Percentiles rank a stretch among this genome's conserved stretches.
Evolutionary conservation across 1,140 invertebrate genomes (phyloP).

Genomic region (Limonius californicus): DNA sequence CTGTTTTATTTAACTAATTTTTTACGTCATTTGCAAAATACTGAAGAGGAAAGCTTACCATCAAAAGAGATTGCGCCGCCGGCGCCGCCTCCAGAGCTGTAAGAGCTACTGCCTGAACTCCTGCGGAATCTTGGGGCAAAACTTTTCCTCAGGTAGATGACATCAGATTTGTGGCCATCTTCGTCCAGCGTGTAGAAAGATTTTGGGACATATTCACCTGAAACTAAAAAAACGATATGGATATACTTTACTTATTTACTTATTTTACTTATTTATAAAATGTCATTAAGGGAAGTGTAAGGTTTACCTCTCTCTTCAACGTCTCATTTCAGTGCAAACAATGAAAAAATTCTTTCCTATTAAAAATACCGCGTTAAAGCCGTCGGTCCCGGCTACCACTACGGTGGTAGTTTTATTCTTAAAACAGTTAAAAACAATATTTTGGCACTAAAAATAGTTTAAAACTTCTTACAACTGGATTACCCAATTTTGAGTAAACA

Average conservation of each 20-base stretch:
- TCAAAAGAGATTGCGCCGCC: not conserved
- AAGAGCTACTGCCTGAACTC: not conserved
- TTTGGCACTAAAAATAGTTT: too few relatives aligned
- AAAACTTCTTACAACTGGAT: too few relatives aligned
- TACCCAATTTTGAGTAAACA: too few relatives aligned
- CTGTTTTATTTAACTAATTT: too few relatives aligned
- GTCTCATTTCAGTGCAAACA: not conserved
- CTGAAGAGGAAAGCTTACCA: not conserved
- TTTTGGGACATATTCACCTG: conserved; percentile 40
- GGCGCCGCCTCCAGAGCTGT: not conserved
- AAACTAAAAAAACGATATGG: conserved; percentile 23
- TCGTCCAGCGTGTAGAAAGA: conserved; percentile 39
- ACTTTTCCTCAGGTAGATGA: conserved; percentile 32
- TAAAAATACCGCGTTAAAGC: too few relatives aligned
- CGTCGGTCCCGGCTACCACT: too few relatives aligned
- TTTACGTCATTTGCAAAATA: too few relatives aligned
- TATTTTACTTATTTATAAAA: not conserved
- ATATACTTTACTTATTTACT: not conserved
- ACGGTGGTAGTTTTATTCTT: too few relatives aligned
- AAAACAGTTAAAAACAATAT: too few relatives aligned
- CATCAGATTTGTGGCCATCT: conserved; percentile 34
- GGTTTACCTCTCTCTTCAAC: not conserved
- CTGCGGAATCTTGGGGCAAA: not conserved
- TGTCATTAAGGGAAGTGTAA: not conserved
- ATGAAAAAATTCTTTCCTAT: too few relatives aligned